These are phyloP conservation scores for Gryon sp. DNA, from an alignment of 1,140 invertebrate genomes.

Conservation along the genomic window DNA sequence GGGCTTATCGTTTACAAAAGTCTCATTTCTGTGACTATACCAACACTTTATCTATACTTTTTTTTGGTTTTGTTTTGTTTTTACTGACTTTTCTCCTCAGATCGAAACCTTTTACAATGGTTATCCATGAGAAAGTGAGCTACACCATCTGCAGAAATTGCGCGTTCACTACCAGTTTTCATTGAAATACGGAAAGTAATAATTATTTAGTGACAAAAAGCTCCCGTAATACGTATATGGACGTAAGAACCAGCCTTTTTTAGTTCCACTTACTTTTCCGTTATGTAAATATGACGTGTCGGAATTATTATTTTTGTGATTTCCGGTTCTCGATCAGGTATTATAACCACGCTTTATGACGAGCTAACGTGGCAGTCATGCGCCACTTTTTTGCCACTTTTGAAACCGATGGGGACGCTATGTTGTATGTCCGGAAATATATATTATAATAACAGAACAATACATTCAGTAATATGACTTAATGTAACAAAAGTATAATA, in stretches of 20 bases:
- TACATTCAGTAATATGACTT: constrained; percentile 4
- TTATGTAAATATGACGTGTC: constrained; percentile 51
- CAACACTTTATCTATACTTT: constrained; percentile 33
- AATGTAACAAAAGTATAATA: constrained; percentile 28
- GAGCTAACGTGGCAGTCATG: constrained; percentile 30
- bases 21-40: constrained; percentile 15
- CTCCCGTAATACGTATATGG: constrained; percentile 27
- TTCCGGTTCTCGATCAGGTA: constrained; percentile 53
- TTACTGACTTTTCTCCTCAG: background rate
- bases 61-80: too few species aligned
- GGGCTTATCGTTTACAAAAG: constrained; percentile 17
- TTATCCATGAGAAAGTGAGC: constrained; percentile 10
- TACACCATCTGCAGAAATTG: constrained; percentile 49
- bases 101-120: background rate
- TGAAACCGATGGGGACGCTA: background rate
- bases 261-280: constrained; percentile 18
- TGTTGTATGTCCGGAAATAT: constrained; percentile 22
- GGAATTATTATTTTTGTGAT: constrained; percentile 58
- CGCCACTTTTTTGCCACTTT: constrained; percentile 38
- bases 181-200: constrained; percentile 29
- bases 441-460: constrained; percentile 48
- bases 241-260: background rate
- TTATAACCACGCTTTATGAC: constrained; percentile 51
- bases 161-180: constrained; percentile 21
- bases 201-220: constrained; percentile 60